Evolutionary conservation across 2,888 invertebrate species (phyloP), one percentile per base, ranked within the genome.

Genomic region (Dasysyrphus albostriatus): DNA sequence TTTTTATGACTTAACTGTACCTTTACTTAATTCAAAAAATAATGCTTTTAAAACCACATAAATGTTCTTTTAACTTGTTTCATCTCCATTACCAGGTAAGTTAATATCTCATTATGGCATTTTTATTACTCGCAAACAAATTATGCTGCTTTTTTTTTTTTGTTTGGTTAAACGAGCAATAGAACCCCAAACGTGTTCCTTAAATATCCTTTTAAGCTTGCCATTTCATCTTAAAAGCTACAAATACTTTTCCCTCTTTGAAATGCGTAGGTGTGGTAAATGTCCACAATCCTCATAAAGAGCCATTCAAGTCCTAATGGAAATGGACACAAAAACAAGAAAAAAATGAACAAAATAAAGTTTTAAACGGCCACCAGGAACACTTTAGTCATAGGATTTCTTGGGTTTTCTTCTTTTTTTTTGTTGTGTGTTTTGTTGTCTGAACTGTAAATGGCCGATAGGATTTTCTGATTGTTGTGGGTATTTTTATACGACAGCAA

Each of bases 391-490:
- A 24, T 24, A 39, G 54, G 39, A 69, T 69, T 69, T 69, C 69
- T 69, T 69, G 51, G 51, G 24, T 24, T 32, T 3, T 5, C 2
- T 32, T 3, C 5, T 32, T 32, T 32, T 37, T 34, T 14, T 49
- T 67, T n/a, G n/a, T n/a, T n/a, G n/a, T n/a, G n/a, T n/a, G n/a
- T n/a, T n/a, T n/a, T n/a, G n/a, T n/a, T 39, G 29, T 42, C 51
- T 54, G 29, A 54, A 54, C 69, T 69, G 69, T 69, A 69, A 69
- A 51, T 69, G 39, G 69, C 69, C 51, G n/a, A 24, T n/a, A 69
- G 69, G 51, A 69, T 42, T 69, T 69, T 69, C 37, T 69, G 69
- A 69, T 69, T 51, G 69, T 69, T 69, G 54, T 54, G 69, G 51
- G 54, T 54, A 69, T 69, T 69, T 69, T 19, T 69, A 37, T 69